Conservation (phyloP, 2,888 invertebrate genomes). For the Caenorhabditis doughertyi region DNA sequence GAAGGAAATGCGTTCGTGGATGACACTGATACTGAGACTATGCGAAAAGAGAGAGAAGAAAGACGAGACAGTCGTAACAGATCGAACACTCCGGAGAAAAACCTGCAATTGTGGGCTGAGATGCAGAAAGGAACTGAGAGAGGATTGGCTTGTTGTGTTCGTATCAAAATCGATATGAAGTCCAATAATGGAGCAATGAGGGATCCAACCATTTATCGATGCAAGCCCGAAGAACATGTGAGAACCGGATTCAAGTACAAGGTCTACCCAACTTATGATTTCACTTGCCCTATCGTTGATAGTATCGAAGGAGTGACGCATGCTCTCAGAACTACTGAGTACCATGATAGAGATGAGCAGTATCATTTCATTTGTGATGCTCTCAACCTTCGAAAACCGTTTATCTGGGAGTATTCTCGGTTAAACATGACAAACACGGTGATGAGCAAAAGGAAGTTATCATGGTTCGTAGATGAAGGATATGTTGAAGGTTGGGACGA, state of each 20-base stretch:
- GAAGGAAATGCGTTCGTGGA: slow-evolving; percentile 94
- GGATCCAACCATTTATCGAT: slow-evolving; percentile 98
- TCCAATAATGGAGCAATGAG: slow-evolving; percentile 97
- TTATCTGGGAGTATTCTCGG: slow-evolving; percentile 97
- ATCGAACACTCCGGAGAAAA: slow-evolving; percentile 88
- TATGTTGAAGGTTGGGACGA: slow-evolving; percentile 99
- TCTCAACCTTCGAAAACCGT: slow-evolving; percentile 90
- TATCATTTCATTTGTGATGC: slow-evolving; percentile 95
- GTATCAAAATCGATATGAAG: too few species aligned
- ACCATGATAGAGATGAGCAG: slow-evolving; percentile 97
- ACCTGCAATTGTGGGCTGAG: slow-evolving; percentile 93
- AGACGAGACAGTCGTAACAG: slow-evolving; percentile 87
- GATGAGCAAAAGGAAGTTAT: slow-evolving; percentile 95
- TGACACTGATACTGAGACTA: slow-evolving; percentile 93
- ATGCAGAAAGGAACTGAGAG: slow-evolving; percentile 91
- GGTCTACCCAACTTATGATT: slow-evolving; percentile 99
- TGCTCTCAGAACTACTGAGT: slow-evolving; percentile 97
- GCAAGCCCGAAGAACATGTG: slow-evolving; percentile 96
- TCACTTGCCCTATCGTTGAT: slow-evolving; percentile 99
- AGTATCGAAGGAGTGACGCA: slow-evolving; percentile 97
- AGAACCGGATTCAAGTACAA: slow-evolving; percentile 95
- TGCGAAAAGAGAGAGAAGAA: slow-evolving; percentile 97
- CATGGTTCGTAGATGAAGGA: slow-evolving; percentile 97
- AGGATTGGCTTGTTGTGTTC: slow-evolving; percentile 94
- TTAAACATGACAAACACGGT: slow-evolving; percentile 99